Percentiles rank a stretch among this genome's conserved stretches.
These are phyloP conservation scores for Thalassoma bifasciatum DNA, from an alignment of 2,113 vertebrate species.

Conservation along the genomic window DNA sequence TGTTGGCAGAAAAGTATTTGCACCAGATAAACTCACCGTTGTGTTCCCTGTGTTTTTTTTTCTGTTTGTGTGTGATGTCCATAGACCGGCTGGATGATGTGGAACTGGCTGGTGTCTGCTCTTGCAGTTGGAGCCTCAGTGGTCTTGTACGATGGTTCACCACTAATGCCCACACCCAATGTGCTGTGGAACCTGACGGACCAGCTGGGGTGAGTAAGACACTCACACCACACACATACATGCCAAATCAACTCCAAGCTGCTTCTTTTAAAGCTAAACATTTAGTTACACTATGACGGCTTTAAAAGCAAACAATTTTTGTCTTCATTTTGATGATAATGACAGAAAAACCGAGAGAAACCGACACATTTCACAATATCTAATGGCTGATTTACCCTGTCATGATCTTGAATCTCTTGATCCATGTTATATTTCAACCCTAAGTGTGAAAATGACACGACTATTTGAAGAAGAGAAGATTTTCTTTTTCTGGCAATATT, in stretches of 20 bases:
- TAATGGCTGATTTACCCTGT: not conserved
- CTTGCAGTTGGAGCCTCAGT: conserved; percentile 92
- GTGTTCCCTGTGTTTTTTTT: conserved; percentile 32
- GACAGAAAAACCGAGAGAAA: not conserved
- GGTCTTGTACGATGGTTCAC: conserved; percentile 96
- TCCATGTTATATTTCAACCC: conserved; percentile 7
- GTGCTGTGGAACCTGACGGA: conserved; percentile 97
- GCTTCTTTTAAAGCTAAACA: too few relatives aligned
- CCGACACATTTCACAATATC: not conserved
- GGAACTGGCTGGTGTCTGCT: conserved; percentile 95
- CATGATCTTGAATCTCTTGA: not conserved
- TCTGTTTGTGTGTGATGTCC: conserved; percentile 1
- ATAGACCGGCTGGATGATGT: conserved; percentile 99
- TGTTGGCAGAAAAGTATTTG: conserved; percentile 38
- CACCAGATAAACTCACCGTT: conserved; percentile 43
- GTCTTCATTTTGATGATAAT: not conserved
- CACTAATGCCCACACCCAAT: conserved; percentile 89
- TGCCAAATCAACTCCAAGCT: not conserved
- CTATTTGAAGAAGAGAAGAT: not conserved
- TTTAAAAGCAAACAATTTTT: not conserved
- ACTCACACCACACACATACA: not conserved
- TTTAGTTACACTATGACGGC: too few relatives aligned
- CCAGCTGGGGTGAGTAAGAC: conserved; percentile 88
- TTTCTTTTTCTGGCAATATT: not conserved
- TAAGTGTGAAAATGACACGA: not conserved